Conservation (phyloP, 2,797 vertebrate species). For the Hapalemur alaotrensis region DNA sequence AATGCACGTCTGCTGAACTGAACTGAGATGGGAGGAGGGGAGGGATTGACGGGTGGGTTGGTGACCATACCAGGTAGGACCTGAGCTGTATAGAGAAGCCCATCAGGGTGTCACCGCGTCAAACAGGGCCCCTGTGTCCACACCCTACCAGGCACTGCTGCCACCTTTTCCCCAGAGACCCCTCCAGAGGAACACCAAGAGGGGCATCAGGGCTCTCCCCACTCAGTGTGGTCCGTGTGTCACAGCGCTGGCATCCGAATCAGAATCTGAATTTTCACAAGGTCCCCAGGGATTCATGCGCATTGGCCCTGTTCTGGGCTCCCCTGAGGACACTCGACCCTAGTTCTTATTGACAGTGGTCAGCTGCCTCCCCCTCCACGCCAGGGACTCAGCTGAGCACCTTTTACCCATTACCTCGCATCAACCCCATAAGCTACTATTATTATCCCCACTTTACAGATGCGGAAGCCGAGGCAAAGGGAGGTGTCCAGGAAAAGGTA, state of each 20-base stretch:
- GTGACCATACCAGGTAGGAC: too few species aligned
- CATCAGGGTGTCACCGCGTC: background rate
- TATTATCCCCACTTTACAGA: background rate
- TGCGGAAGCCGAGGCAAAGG: background rate
- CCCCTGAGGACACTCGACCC: background rate
- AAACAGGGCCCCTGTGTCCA: background rate
- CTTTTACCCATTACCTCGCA: background rate
- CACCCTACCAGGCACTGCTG: background rate
- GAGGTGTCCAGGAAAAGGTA: background rate
- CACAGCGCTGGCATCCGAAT: background rate
- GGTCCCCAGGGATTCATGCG: background rate
- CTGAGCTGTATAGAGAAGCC: background rate
- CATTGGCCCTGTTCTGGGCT: background rate
- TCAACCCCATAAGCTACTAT: too few species aligned
- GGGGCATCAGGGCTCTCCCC: background rate
- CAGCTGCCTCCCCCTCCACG: rapidly evolving
- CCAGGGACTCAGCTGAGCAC: too few species aligned
- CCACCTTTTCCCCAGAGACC: background rate
- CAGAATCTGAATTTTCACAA: background rate
- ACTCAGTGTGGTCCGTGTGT: background rate
- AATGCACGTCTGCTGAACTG: rapidly evolving
- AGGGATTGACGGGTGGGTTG: too few species aligned
- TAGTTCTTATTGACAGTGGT: background rate
- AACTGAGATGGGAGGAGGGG: background rate
- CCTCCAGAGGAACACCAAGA: background rate